Base-by-base conservation (phyloP, 1,140 invertebrate genomes). In the Zaprionus ornatus region DNA sequence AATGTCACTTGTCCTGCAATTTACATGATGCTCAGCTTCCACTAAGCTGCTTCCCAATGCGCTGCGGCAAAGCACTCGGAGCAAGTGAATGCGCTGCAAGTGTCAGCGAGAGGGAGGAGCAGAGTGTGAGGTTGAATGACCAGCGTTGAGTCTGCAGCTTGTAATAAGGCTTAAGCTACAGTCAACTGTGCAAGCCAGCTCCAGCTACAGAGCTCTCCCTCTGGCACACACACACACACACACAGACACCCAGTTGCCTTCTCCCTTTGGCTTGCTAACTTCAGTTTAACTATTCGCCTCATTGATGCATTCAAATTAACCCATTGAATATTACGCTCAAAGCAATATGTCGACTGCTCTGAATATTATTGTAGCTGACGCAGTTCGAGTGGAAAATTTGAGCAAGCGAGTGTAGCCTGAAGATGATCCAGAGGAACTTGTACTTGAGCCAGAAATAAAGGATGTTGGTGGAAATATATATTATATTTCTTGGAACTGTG, bases 1-100 rank as follows among this genome's bases (percentile, higher is more conserved):
- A 84, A 65, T 81, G 85, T 84, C 77, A 79, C 68, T 79, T 56
- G 71, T 56, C 60, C 50, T 40, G 63, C 71, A 61, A 77, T 72
- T 77, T 61, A 66, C 67, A 71, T 70, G 72, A 65, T 45, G 42
- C 64, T 62, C 54, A 65, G 21, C 65, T 40, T 35, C 29, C 40
- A 40, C 69, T 79, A 77, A 86, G 68, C 77, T 54, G 52, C 66
- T 67, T 45, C 45, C 45, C 45, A 48, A 32, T 32, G 29, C n/a
- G 9, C 10, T 45, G 40, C 40, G 65, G 66, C 67, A 62, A 48
- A 48, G 66, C 66, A 54, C 63, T 60, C n/a, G 21, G 9, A 27
- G 48, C 63, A 52, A 55, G 42, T 48, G 3, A 19, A 7, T 19
- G 42, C 42, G 15, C 15, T 40, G 37, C 15, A 40, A n/a, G 37